phyloP scores from a whole-genome alignment of 2,888 invertebrate species.

The Malthinus flaveolus region DNA sequence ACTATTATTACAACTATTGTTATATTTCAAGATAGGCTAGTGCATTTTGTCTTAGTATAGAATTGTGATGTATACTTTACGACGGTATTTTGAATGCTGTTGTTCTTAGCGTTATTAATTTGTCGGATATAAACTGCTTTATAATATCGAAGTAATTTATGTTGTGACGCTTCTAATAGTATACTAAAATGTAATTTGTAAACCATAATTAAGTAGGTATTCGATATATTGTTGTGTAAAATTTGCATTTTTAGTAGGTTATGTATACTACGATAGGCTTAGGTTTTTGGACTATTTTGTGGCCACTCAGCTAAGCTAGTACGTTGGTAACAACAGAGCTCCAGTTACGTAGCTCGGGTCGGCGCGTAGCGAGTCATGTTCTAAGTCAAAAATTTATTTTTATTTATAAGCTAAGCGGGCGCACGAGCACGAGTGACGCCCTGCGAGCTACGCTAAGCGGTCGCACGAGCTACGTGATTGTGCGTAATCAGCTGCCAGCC shows the following conservation, averaged over 20 bases:
- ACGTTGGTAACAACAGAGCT: constrained; percentile 29
- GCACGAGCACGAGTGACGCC: too few species aligned
- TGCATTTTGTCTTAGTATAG: constrained; percentile 34
- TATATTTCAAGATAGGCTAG: constrained; percentile 28
- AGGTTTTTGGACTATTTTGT: constrained; percentile 28
- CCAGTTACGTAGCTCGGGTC: constrained; percentile 22
- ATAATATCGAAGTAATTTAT: constrained; percentile 30
- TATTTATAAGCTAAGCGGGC: neutral
- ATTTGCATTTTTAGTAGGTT: constrained; percentile 35
- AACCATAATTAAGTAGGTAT: constrained; percentile 31
- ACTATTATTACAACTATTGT: constrained; percentile 16
- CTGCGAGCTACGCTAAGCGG: neutral
- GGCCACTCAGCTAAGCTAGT: constrained; percentile 31
- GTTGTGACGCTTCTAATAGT: constrained; percentile 30
- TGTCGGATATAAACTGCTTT: constrained; percentile 26
- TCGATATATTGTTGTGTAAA: constrained; percentile 34
- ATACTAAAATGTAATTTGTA: constrained; percentile 33
- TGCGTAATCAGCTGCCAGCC: constrained; percentile 55
- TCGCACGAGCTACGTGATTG: constrained; percentile 38
- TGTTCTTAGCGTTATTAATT: constrained; percentile 17
- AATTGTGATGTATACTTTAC: constrained; percentile 36
- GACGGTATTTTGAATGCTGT: constrained; percentile 17
- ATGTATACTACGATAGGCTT: constrained; percentile 30
- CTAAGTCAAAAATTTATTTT: neutral
- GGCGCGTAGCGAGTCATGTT: neutral